These are phyloP conservation scores for Synanthedon tipuliformis DNA, from an alignment of 2,888 invertebrate genomes.

Conservation along the genomic window DNA sequence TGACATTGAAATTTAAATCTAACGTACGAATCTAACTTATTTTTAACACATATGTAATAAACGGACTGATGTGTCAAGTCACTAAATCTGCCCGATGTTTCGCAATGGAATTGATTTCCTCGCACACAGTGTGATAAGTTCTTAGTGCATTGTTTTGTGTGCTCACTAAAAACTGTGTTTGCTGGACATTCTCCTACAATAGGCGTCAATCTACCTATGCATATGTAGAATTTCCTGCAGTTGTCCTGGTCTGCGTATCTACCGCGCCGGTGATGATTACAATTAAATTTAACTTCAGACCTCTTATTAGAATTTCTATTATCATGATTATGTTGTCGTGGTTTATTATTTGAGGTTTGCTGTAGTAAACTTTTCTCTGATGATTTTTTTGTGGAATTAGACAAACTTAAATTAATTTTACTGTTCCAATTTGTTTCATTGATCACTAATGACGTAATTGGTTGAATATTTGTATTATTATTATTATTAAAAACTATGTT, in stretches of 20 bases:
- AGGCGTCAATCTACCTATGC: slow-evolving; percentile 36
- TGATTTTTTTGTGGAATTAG: too few relatives aligned
- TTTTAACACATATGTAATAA: slow-evolving; percentile 54
- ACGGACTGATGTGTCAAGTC: slow-evolving; percentile 39
- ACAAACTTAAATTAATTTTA: too few relatives aligned
- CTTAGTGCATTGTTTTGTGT: slow-evolving; percentile 54
- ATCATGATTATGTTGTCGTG: not conserved
- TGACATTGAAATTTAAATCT: slow-evolving; percentile 51
- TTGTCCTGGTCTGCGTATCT: slow-evolving; percentile 54
- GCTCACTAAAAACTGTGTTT: slow-evolving; percentile 54
- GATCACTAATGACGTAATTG: too few relatives aligned
- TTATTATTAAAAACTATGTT: too few relatives aligned
- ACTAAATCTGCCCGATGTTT: slow-evolving; percentile 44
- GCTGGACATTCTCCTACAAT: slow-evolving; percentile 41
- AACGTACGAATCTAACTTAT: slow-evolving; percentile 22
- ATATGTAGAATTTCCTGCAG: slow-evolving; percentile 65
- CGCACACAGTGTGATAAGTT: slow-evolving; percentile 57
- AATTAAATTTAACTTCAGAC: slow-evolving; percentile 15
- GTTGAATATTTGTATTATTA: too few relatives aligned
- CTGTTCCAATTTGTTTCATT: too few relatives aligned
- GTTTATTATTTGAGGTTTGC: not conserved
- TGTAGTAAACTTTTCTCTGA: not conserved
- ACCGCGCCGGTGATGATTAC: slow-evolving; percentile 36
- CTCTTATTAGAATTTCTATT: not conserved
- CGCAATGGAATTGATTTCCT: slow-evolving; percentile 59